Evolutionary conservation across 2,888 invertebrate genomes (phyloP).

Genomic region (Siphlonurus alternatus): DNA sequence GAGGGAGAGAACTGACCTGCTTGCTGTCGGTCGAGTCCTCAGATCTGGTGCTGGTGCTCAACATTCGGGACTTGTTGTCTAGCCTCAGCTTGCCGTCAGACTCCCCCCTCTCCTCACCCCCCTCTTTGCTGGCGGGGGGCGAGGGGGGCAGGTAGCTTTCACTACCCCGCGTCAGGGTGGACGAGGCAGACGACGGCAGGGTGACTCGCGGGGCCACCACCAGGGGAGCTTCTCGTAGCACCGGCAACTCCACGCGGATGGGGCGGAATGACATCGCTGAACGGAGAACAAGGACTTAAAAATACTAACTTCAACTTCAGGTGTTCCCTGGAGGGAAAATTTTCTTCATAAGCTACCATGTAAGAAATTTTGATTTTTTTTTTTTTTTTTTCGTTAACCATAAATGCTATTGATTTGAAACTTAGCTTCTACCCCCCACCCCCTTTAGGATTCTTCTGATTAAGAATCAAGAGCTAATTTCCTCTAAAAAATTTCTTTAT

Average conservation of each 20-base stretch:
- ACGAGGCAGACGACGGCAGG: background rate
- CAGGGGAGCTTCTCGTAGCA: background rate
- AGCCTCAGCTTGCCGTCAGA: background rate
- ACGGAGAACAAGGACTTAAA: no score
- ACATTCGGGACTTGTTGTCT: background rate
- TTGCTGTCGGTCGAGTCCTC: conserved; percentile 2
- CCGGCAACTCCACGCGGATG: conserved; percentile 1
- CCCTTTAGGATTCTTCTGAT: no score
- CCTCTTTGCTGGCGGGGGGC: background rate
- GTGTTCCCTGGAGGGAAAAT: no score
- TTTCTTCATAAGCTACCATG: no score
- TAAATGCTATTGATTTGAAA: no score
- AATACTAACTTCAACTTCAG: no score
- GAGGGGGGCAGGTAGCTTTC: background rate
- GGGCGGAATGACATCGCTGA: conserved; percentile 5
- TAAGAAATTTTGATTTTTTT: no score
- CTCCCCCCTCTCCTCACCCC: background rate
- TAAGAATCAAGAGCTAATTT: no score
- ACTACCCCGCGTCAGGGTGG: background rate
- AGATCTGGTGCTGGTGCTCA: background rate
- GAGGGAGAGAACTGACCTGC: background rate
- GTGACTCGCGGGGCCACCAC: background rate
- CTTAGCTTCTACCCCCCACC: no score
- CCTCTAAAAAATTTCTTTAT: no score
- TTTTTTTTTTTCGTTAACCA: no score